Evolutionary conservation across 2,888 invertebrate genomes (phyloP), one percentile per base, ranked within the genome.

Genomic region (Magallana nippona): DNA sequence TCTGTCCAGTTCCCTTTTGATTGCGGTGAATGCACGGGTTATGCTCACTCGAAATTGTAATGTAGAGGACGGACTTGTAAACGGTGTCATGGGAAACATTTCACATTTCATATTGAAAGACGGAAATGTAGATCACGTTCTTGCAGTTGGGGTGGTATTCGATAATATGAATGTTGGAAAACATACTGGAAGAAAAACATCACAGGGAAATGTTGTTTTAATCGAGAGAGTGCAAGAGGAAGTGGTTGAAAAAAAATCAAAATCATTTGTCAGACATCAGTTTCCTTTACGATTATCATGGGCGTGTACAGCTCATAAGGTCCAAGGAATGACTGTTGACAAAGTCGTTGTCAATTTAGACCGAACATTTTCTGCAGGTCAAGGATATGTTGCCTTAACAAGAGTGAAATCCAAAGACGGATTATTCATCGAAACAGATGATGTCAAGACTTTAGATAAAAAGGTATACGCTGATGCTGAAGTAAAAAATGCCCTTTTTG

Each of bases 1-100:
- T n/a, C 58, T 58, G 17, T 22, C 55, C 11, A 58, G 22, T 58
- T 80, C 27, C n/a, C 57, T 80, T 11, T 19, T 80, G 56, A 15
- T 80, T n/a, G n/a, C 80, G n/a, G 80, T 82, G n/a, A 81, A 22
- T 80, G 80, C 80, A 19, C n/a, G 57, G 57, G 80, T 80, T 5
- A 87, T 87, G 87, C 78, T 87, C 11, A 84, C 83, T 57, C 55
- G 57, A 63, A 87, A 84, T 78, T 55, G 82, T n/a, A 83, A 87
- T 83, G 84, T 84, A 19, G 32, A 81, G 57, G 87, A 87, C 83
- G 86, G 87, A 55, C 81, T 87, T 17, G 83, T 84, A 5, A 87
- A 87, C 83, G 86, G 85, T 78, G 83, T 56, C 3, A 85, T 86
- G 32, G 85, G 87, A 10, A 79, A 85, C 13, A 83, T 85, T 77